These are phyloP conservation scores for Gnatocerus cornutus DNA, from an alignment of 2,888 invertebrate species.

Conservation along the genomic window DNA sequence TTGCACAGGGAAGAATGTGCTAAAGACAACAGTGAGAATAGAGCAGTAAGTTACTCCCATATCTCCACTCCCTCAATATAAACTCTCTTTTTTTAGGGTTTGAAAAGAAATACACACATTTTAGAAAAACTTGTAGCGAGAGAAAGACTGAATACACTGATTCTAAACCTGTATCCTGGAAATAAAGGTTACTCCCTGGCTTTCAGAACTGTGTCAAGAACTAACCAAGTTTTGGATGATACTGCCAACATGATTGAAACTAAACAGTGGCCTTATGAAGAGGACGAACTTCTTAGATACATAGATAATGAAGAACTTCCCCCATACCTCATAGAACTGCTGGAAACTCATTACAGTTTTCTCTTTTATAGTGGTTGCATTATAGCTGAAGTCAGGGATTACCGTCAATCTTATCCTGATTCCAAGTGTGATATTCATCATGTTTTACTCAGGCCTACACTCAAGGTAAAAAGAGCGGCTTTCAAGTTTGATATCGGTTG, in stretches of 20 bases:
- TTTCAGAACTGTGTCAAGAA: slow-evolving; percentile 61
- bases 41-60: slow-evolving; percentile 21
- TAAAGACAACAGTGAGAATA: slow-evolving; percentile 49
- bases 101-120: slow-evolving; percentile 80
- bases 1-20: slow-evolving; percentile 67
- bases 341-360: slow-evolving; percentile 88
- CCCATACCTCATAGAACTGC: slow-evolving; percentile 86
- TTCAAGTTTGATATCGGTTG: no score
- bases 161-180: slow-evolving; percentile 92
- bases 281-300: slow-evolving; percentile 89
- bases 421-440: slow-evolving; percentile 88
- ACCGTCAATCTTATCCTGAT: slow-evolving; percentile 85
- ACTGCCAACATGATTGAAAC: slow-evolving; percentile 81
- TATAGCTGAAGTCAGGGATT: slow-evolving; percentile 92
- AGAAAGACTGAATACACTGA: slow-evolving; percentile 90
- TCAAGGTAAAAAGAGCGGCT: slow-evolving; percentile 76
- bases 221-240: slow-evolving; percentile 73
- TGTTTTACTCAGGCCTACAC: slow-evolving; percentile 90
- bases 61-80: background rate
- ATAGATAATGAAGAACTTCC: slow-evolving; percentile 94
- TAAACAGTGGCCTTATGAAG: slow-evolving; percentile 90
- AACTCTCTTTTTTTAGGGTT: slow-evolving; percentile 70
- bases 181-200: slow-evolving; percentile 89
- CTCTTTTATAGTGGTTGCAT: slow-evolving; percentile 94
- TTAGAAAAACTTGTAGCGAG: slow-evolving; percentile 88